Base-by-base conservation (phyloP, 2,888 invertebrate species). In the Tinea pellionella region DNA sequence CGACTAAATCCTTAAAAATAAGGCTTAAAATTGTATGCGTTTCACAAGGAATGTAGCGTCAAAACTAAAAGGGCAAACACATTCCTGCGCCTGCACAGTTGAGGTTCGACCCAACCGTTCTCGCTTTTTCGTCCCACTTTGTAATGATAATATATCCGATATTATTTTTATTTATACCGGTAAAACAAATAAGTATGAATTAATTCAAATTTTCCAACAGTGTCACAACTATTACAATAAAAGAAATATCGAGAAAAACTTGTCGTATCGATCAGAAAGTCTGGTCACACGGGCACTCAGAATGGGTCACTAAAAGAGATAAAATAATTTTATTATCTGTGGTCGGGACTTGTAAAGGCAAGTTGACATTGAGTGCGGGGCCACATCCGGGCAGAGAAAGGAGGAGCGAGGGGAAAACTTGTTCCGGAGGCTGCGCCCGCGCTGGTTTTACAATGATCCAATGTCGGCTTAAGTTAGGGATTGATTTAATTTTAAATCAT, bases 361-460 rank as follows among this genome's bases (percentile, higher is more conserved):
- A 72, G 73, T 70, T 61, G 64, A 58, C 59, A 32, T 61, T 61
- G 60, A 60, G 60, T 56, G 51, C 6, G 70, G 68, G 64, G 63
- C 63, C 66, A 72, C 72, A 73, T 72, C 70, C 69, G 71, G 68
- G 62, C 60, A 60, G 42, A 60, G 62, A 61, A 64, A 62, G 64
- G 62, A n/a, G 66, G 63, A 64, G 61, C 63, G 61, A 63, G 55
- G 18, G 24, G 30, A 43, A 60, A 62, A 67, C 65, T 63, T 61
- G 67, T 67, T 65, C 64, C 63, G 63, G 61, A 59, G 61, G 61
- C 61, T 57, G 60, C 61, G 60, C 59, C 53, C 12, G 53, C 53
- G 53, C 53, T 18, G 11, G 12, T 24, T n/a, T 24, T 12, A 19
- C 53, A 53, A 12, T 19, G 53, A 15, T 47, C 47, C 47, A 47